A percentile compares a stretch with the other conserved stretches of the same genome.
These are phyloP conservation scores for Petaurus breviceps DNA, from an alignment of 2,113 vertebrate species.

Conservation along the genomic window DNA sequence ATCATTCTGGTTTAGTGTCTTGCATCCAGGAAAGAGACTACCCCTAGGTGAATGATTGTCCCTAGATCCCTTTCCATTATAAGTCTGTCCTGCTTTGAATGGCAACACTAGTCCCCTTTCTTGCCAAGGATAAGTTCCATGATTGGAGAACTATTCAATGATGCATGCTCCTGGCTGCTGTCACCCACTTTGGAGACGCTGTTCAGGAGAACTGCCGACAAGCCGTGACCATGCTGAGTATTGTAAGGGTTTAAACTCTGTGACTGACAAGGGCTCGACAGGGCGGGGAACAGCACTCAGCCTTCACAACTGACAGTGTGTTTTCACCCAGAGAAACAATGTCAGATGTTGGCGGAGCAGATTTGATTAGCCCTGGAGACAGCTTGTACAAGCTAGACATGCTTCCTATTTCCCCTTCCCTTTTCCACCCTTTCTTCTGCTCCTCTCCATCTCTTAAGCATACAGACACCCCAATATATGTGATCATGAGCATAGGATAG, in stretches of 20 bases:
- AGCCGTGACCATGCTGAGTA: not conserved
- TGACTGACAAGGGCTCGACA: not conserved
- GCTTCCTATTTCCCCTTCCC: not conserved
- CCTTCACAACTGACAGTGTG: not conserved
- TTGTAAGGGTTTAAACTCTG: slow-evolving; percentile 21
- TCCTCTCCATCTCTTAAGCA: not conserved
- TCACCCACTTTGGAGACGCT: not conserved
- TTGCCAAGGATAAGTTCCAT: not conserved
- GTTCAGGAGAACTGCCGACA: not conserved
- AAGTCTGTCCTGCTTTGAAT: not conserved
- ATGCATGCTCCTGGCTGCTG: not conserved
- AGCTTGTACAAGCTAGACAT: not conserved
- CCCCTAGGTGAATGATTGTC: not conserved
- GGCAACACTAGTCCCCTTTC: not conserved
- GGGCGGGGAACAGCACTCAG: not conserved
- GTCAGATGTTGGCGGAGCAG: not conserved
- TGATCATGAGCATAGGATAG: slow-evolving; percentile 7
- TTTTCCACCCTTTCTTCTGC: not conserved
- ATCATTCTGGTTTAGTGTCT: not conserved
- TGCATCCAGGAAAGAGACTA: not conserved
- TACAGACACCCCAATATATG: not conserved
- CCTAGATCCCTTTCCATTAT: not conserved
- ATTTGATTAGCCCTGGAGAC: not conserved
- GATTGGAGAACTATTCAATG: not conserved
- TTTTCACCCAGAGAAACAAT: slow-evolving; percentile 24